Evolutionary conservation across 1,140 invertebrate species (phyloP).

Genomic region (Drosophila ananassae): DNA sequence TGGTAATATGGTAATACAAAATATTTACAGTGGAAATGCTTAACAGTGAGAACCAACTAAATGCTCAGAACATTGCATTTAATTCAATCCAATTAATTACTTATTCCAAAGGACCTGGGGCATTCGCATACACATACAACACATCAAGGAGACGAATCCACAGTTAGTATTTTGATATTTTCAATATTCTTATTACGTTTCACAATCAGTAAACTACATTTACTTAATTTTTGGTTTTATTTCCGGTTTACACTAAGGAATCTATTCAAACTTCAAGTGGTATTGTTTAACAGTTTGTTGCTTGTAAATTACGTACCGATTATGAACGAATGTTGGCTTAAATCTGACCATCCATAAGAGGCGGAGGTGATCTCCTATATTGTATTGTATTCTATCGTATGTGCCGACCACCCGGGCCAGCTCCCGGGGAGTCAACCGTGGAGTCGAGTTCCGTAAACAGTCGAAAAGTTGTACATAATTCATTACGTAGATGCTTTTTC

Average conservation of each 20-base stretch:
- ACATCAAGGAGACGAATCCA: slow-evolving; percentile 56
- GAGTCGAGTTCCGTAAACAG: slow-evolving; percentile 32
- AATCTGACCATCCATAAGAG: slow-evolving; percentile 50
- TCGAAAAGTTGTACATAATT: slow-evolving; percentile 70
- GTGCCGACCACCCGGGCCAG: not conserved
- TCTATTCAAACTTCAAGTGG: slow-evolving; percentile 66
- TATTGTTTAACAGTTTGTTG: slow-evolving; percentile 55
- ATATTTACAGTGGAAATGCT: slow-evolving; percentile 77
- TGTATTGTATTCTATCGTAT: slow-evolving; percentile 25
- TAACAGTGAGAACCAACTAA: slow-evolving; percentile 68
- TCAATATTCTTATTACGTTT: slow-evolving; percentile 20
- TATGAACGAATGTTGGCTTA: slow-evolving; percentile 46
- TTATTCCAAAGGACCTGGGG: slow-evolving; percentile 24
- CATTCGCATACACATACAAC: slow-evolving; percentile 59
- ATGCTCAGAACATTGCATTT: slow-evolving; percentile 17
- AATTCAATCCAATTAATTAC: slow-evolving; percentile 3
- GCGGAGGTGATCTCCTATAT: slow-evolving; percentile 20
- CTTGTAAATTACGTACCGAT: slow-evolving; percentile 51
- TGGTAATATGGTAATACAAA: slow-evolving; percentile 55
- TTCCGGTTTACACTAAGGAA: slow-evolving; percentile 54
- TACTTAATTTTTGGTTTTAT: slow-evolving; percentile 16
- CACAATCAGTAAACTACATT: slow-evolving; percentile 25
- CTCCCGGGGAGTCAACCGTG: not conserved
- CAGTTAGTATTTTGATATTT: slow-evolving; percentile 19
- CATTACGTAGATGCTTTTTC: slow-evolving; percentile 68